Base-by-base conservation (phyloP, 1,140 invertebrate genomes). In the Rhagoletis pomonella region DNA sequence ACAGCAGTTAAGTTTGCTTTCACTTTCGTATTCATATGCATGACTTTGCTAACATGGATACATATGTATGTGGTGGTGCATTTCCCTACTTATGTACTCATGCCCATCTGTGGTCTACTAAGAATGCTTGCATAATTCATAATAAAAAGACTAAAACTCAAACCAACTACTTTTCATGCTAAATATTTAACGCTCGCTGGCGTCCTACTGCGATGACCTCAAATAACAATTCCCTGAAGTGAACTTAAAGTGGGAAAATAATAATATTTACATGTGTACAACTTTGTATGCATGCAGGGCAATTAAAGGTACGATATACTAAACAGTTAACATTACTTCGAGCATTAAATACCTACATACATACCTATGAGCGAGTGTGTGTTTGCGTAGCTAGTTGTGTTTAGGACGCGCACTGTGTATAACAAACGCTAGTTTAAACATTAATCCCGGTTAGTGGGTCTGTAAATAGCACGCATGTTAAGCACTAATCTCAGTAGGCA, bases 171-270 rank as follows among this genome's bases (percentile, higher is more conserved):
- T 73, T 73, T 47, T 47, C 42, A 10, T 44, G 39, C 67, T 44
- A 73, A 73, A 73, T 42, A 44, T 73, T 73, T 73, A 73, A 73
- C 67, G 39, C 67, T 44, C 39, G 67, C 67, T 73, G 5, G 14
- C 44, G 42, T 12, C 17, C 0, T n/a, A 29, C 64, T 39, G 64
- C 39, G 19, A 10, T 67, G 19, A 29, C 64, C 64, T 17, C 67
- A 73, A 73, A 39, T 44, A 73, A 47, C 67, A 73, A 44, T 42
- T 73, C 67, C 67, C 67, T n/a, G 42, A 44, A 47, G 67, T 73
- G 44, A 73, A 73, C 67, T 73, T 73, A 44, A 73, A 73, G 67
- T 73, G 67, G 42, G 17, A 17, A 73, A 73, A 73, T 67, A 73
- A 73, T 73, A 65, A 65, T 29, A 55, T 10, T 29, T 29, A 29